phyloP scores from a whole-genome alignment of 2,797 vertebrate genomes.

The Hydrocynus forskahlii region DNA sequence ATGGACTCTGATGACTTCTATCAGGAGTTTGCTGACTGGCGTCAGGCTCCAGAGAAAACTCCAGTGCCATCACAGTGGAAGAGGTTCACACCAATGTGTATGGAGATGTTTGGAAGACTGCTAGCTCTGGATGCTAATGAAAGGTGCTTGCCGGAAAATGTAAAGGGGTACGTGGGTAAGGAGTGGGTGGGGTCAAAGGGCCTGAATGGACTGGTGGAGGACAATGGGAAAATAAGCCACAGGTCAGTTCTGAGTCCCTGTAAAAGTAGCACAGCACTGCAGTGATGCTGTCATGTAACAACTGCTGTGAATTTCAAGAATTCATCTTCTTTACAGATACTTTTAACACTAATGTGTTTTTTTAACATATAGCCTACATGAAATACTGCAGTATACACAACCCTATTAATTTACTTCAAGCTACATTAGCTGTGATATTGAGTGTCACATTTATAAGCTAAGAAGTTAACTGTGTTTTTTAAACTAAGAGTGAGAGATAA shows the following conservation, averaged over 20 bases:
- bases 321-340: not conserved
- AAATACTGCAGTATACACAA: too few species aligned
- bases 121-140: constrained; percentile 70
- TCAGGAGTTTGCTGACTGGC: constrained; percentile 81
- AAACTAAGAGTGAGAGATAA: too few species aligned
- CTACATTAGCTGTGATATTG: too few species aligned
- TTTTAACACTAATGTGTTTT: too few species aligned
- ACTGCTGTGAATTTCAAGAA: not conserved
- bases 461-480: too few species aligned
- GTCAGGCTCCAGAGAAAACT: constrained; percentile 48
- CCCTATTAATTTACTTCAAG: too few species aligned
- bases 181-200: constrained; percentile 73
- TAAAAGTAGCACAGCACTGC: constrained; percentile 35
- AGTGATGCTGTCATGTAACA: constrained; percentile 14
- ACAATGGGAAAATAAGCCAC: constrained; percentile 44
- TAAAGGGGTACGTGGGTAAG: constrained; percentile 73
- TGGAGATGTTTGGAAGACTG: constrained; percentile 81
- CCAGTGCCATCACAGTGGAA: constrained; percentile 78
- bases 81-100: constrained; percentile 75
- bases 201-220: constrained; percentile 36
- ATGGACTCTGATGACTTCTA: constrained; percentile 73
- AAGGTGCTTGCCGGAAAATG: constrained; percentile 70
- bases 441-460: too few species aligned
- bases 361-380: too few species aligned
- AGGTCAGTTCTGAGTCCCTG: constrained; percentile 41